Percentiles rank a stretch among this genome's conserved stretches.
Evolutionary conservation across 2,113 vertebrate genomes (phyloP).

Genomic region (Corythoichthys haematopterus): DNA sequence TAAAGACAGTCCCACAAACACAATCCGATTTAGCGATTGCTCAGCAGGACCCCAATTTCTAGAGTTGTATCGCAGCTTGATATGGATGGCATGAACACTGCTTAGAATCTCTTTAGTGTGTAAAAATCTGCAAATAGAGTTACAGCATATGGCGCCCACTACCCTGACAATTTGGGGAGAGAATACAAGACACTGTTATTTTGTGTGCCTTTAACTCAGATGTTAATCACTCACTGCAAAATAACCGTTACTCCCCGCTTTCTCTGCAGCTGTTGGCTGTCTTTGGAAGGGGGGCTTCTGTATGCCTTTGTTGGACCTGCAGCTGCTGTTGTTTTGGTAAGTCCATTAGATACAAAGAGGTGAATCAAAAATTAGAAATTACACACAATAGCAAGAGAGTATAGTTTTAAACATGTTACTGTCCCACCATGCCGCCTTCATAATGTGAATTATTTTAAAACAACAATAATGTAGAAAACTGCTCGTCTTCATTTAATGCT

Average conservation of each 20-base stretch:
- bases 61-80: constrained; percentile 65
- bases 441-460: too few relatives aligned
- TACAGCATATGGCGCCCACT: constrained; percentile 45
- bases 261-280: constrained; percentile 89
- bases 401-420: too few relatives aligned
- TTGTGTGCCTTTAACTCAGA: constrained; percentile 59
- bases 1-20: constrained; percentile 57
- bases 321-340: constrained; percentile 96
- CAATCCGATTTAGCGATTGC: constrained; percentile 56
- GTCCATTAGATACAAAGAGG: constrained; percentile 17
- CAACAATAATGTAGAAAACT: too few relatives aligned
- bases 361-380: too few relatives aligned
- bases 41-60: constrained; percentile 58
- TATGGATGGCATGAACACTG: constrained; percentile 63
- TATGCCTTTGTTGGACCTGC: constrained; percentile 98
- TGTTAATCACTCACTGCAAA: constrained; percentile 78
- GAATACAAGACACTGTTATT: constrained; percentile 44
- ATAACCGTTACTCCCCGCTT: constrained; percentile 48
- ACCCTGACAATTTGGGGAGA: constrained; percentile 45
- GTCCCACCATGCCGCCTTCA: too few relatives aligned
- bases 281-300: constrained; percentile 95
- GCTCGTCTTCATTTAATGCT: too few relatives aligned
- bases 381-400: too few relatives aligned
- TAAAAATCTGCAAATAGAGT: constrained; percentile 55
- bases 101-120: constrained; percentile 66